Evolutionary conservation across 2,113 vertebrate species (phyloP), one percentile per base, ranked within the genome.

Genomic region (Cyprinodon brontotheroides): DNA sequence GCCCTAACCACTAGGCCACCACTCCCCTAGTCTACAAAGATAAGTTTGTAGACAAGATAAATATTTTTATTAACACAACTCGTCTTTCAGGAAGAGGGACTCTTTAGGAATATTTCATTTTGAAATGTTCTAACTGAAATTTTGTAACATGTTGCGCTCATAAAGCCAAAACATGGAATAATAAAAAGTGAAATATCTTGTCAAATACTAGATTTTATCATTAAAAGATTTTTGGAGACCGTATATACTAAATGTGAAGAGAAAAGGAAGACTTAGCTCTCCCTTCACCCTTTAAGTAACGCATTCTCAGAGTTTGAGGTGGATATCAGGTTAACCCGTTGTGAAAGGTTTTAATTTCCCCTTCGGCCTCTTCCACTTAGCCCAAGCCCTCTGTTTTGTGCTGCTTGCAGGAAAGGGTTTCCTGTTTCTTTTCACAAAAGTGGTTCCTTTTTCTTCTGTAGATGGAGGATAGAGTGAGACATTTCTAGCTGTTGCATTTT

Each of bases 301-400:
- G 43, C 13, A 43, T 65, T 65, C 64, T 65, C 9, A 6, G 20
- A 45, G 15, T 43, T 14, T 29, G 41, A 36, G 64, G 64, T 45
- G 64, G 64, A 45, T 66, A 4, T 66, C 41, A 22, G 36, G 47
- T 68, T 68, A 38, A 68, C 53, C 47, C 36, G 48, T 68, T 53
- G 14, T 53, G 48, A 53, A 68, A 53, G 47, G 47, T 48, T 53
- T 20, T 11, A 53, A 53, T 39, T 68, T 48, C 47, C 47, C 66
- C 47, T 15, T 17, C 53, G 47, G 66, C 29, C n/a, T 57, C 47
- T 53, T 66, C 64, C 15, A 45, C 37, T 68, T 68, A 47, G 66
- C 47, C 66, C 13, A 2, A 53, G 66, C 48, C 64, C n/a, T 68
- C 47, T 20, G 66, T 68, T 68, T 68, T 50, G 66, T 68, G 45